Conservation (phyloP, 2,888 invertebrate species). For the Ectemnius lituratus region DNA sequence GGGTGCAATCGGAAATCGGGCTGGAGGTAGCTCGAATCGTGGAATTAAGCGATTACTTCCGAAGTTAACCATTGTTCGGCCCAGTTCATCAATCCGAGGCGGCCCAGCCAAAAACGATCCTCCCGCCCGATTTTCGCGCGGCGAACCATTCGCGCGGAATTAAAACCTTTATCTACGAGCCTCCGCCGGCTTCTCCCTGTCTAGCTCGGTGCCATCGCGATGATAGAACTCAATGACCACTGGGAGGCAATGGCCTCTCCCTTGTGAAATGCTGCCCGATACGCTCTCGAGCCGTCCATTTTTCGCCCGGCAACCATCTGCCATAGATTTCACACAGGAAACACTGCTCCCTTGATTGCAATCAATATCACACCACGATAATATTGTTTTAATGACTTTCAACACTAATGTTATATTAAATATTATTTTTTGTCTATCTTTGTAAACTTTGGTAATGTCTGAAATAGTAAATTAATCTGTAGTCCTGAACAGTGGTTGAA, state of each 20-base stretch:
- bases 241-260: no score
- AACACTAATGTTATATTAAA: no score
- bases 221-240: slow-evolving; percentile 1
- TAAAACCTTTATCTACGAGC: slow-evolving; percentile 68
- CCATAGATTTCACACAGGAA: background rate
- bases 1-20: slow-evolving; percentile 48
- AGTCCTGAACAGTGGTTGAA: no score
- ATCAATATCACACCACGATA: no score
- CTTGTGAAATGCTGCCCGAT: slow-evolving; percentile 26
- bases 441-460: no score
- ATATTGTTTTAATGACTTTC: no score
- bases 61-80: slow-evolving; percentile 64
- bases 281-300: background rate
- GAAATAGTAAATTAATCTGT: no score
- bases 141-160: slow-evolving; percentile 65
- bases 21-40: slow-evolving; percentile 45
- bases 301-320: slow-evolving; percentile 10
- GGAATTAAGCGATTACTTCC: slow-evolving; percentile 64
- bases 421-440: no score
- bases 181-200: slow-evolving; percentile 48
- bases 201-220: slow-evolving; percentile 19
- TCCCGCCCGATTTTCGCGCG: slow-evolving; percentile 55
- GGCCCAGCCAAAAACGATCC: slow-evolving; percentile 24
- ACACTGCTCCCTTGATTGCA: background rate
- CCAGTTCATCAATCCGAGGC: slow-evolving; percentile 56